Evolutionary conservation across 2,797 vertebrate genomes (phyloP), one percentile per base, ranked within the genome.

Genomic region (Rhinoraja longicauda): DNA sequence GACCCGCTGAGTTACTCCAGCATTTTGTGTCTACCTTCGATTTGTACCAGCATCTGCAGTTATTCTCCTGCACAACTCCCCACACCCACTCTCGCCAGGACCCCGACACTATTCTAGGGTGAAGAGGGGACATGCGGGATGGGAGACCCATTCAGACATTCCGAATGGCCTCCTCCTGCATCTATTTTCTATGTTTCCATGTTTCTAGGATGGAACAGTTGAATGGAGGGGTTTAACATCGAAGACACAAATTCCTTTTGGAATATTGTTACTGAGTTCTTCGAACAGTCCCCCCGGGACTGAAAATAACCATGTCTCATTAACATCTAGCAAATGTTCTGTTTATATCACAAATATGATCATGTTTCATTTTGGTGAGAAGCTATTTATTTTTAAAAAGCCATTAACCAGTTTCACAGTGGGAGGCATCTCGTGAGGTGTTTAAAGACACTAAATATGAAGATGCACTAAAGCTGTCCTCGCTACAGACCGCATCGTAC

Each of bases 341-440:
- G 84, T 9, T 88, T 88, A 88, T 36, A 67, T 88, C 84, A 36
- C 62, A 88, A 88, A 88, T 59, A 88, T 36, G 84, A 64, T 88
- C 84, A 88, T 88, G 84, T 88, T 88, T 88, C 84, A 67, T 88
- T 88, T 88, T 32, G 17, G 62, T 67, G 84, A 88, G 67, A 88
- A 88, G 84, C 84, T 88, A 88, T 88, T 88, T 88, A 88, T 88
- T 88, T 62, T 64, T 88, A 67, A 88, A 88, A 88, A 88, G 29
- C 62, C 84, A 88, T 88, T 88, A 88, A 67, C 84, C 84, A 88
- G 84, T 36, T 88, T 88, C 84, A 36, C 84, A 88, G 84, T 19
- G n/a, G 84, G 84, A n/a, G 67, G 84, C 4, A 21, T n/a, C 62
- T 36, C 62, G 36, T 36, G 84, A 64, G 84, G 67, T 88, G 84